Conservation (phyloP, 2,797 vertebrate genomes). For the Lagodon rhomboides region DNA sequence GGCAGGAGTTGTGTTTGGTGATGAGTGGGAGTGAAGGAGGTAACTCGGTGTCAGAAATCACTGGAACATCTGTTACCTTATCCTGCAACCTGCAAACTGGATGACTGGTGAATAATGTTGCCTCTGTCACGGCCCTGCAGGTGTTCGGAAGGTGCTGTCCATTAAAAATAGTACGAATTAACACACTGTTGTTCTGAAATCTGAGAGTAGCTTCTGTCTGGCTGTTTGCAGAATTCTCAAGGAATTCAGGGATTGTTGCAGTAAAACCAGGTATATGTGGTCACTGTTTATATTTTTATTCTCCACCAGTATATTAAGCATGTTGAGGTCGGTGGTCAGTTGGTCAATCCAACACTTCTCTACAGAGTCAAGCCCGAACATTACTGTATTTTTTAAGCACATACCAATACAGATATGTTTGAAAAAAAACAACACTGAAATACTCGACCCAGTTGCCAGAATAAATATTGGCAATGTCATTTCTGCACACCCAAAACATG, state of each 20-base stretch:
- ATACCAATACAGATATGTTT: neutral
- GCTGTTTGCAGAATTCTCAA: slow-evolving; percentile 4
- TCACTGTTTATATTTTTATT: neutral
- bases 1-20: slow-evolving; percentile 43
- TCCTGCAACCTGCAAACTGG: slow-evolving; percentile 16
- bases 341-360: neutral
- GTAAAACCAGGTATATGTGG: neutral
- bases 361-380: too few relatives aligned
- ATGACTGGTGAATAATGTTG: slow-evolving; percentile 29
- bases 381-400: too few relatives aligned
- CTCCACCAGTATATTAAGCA: neutral
- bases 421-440: too few relatives aligned
- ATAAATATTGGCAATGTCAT: too few relatives aligned
- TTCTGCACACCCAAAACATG: too few relatives aligned
- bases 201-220: too few relatives aligned
- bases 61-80: slow-evolving; percentile 41
- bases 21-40: slow-evolving; percentile 56
- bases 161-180: neutral
- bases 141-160: neutral
- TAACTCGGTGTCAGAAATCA: slow-evolving; percentile 43
- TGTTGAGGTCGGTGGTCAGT: neutral
- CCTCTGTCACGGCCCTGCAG: slow-evolving; percentile 4
- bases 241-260: neutral
- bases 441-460: too few relatives aligned
- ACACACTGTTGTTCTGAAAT: neutral